phyloP scores from a whole-genome alignment of 2,888 invertebrate species.

The Cantharis flavilabris region DNA sequence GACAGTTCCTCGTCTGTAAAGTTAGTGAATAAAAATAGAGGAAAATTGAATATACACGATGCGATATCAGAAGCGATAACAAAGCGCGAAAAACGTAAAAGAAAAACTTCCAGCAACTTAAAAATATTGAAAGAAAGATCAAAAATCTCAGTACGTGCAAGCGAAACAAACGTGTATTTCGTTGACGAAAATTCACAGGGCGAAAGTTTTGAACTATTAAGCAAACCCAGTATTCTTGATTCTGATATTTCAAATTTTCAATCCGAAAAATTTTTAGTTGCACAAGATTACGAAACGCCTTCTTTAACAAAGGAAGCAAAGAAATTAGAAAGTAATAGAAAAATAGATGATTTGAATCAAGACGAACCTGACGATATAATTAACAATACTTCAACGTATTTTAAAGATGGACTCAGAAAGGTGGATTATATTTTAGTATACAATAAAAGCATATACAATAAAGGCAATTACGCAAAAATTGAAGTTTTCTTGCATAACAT shows the following conservation, averaged over 20 bases:
- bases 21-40: neutral
- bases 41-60: neutral
- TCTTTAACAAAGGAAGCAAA: neutral
- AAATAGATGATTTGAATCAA: neutral
- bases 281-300: neutral
- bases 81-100: neutral
- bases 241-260: neutral
- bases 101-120: neutral
- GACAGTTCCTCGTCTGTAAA: neutral
- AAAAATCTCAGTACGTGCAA: neutral
- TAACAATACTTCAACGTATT: neutral
- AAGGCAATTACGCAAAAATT: neutral
- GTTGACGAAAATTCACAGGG: neutral
- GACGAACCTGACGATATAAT: neutral
- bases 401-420: neutral
- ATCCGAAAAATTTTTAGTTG: neutral
- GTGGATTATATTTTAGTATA: neutral
- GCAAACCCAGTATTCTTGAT: neutral
- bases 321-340: neutral
- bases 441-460: too few species aligned
- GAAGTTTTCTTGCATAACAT: neutral
- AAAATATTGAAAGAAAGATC: neutral
- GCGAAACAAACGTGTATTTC: neutral
- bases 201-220: neutral
- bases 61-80: neutral